Evolutionary conservation across 2,888 invertebrate genomes (phyloP).

Genomic region (Erebia ligea): DNA sequence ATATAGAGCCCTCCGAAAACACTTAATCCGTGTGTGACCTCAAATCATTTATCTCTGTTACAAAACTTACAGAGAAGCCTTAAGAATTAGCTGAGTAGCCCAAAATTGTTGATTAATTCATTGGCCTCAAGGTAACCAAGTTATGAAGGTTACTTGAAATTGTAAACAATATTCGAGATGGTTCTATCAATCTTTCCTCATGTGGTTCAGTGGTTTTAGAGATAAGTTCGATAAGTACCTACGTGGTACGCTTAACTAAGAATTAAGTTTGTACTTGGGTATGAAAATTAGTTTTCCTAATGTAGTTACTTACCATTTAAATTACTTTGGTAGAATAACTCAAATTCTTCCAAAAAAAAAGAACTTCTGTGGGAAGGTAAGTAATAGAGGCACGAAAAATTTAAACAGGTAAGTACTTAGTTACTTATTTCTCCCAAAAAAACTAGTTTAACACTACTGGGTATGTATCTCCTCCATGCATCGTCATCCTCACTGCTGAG

Average conservation of each 20-base stretch:
- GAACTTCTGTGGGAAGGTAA: too few relatives aligned
- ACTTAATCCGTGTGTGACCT: slow-evolving; percentile 7
- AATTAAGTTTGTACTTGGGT: too few relatives aligned
- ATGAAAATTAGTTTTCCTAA: too few relatives aligned
- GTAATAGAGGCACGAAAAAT: too few relatives aligned
- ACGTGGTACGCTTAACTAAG: not conserved
- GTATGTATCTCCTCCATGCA: too few relatives aligned
- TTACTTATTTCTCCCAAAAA: too few relatives aligned
- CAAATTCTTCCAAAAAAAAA: too few relatives aligned
- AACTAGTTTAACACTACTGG: too few relatives aligned
- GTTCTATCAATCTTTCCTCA: not conserved
- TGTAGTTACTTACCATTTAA: too few relatives aligned
- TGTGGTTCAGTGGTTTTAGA: slow-evolving; percentile 13
- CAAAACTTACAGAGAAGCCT: slow-evolving; percentile 34
- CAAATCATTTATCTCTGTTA: not conserved
- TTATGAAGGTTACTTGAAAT: slow-evolving; percentile 31
- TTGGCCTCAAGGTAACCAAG: slow-evolving; percentile 31
- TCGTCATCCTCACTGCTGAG: too few relatives aligned
- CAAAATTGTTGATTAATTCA: slow-evolving; percentile 31
- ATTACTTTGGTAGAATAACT: too few relatives aligned
- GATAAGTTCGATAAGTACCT: slow-evolving; percentile 25
- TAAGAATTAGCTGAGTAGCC: slow-evolving; percentile 20
- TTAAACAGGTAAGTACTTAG: too few relatives aligned
- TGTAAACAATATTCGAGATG: slow-evolving; percentile 29
- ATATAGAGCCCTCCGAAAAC: slow-evolving; percentile 1